phyloP scores from a whole-genome alignment of 2,888 invertebrate genomes.

The Pyrochroa serraticornis region DNA sequence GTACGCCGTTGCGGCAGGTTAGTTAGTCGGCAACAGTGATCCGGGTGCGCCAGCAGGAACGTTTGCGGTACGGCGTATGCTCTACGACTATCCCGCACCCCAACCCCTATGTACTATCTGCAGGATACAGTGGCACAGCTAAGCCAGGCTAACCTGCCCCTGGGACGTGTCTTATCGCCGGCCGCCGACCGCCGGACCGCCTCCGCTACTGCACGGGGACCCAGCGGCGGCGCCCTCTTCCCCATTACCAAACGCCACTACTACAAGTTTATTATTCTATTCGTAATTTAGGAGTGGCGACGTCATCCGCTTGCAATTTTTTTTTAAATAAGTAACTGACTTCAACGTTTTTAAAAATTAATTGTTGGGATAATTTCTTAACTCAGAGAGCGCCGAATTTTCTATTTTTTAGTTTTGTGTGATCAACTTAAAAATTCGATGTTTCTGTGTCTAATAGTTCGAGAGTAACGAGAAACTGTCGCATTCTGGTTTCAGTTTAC shows the following conservation, averaged over 20 bases:
- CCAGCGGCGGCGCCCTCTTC: conserved; percentile 3
- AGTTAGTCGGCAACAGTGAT: conserved; percentile 20
- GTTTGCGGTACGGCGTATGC: not conserved
- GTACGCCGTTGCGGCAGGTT: conserved; percentile 22
- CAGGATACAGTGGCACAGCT: conserved; percentile 24
- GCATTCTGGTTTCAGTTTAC: too few species aligned
- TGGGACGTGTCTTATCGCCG: conserved; percentile 36
- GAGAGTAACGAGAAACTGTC: too few species aligned
- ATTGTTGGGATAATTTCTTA: too few species aligned
- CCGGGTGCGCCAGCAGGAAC: conserved; percentile 11
- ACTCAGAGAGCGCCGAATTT: too few species aligned
- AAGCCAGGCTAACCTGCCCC: conserved; percentile 29
- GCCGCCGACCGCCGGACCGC: conserved; percentile 31
- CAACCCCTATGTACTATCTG: conserved; percentile 10
- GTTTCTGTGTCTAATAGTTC: too few species aligned
- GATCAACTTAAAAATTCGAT: too few species aligned
- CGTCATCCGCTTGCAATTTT: not conserved
- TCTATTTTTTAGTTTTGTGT: too few species aligned
- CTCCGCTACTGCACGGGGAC: conserved; percentile 9
- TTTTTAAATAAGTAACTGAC: too few species aligned
- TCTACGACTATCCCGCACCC: conserved; percentile 7
- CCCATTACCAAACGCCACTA: too few species aligned
- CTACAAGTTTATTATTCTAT: not conserved
- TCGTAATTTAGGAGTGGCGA: not conserved
- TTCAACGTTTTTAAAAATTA: too few species aligned